Conservation (phyloP, 2,888 invertebrate genomes). For the Pheosia tremula region DNA sequence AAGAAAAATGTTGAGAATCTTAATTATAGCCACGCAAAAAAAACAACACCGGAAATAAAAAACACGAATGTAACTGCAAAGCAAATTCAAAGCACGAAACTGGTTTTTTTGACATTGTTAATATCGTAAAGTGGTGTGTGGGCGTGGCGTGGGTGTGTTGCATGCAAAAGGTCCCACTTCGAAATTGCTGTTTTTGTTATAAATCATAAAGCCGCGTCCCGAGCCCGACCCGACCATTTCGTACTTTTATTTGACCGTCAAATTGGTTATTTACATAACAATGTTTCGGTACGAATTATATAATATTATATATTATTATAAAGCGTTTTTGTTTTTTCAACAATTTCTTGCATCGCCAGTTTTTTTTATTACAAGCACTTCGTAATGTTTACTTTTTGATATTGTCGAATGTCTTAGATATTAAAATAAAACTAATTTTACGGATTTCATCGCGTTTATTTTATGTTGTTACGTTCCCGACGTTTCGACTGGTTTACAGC, state of each 20-base stretch:
- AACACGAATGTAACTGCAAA: conserved; percentile 28
- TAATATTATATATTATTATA: too few species aligned
- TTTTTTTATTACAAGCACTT: too few species aligned
- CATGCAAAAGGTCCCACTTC: conserved; percentile 54
- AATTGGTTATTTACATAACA: conserved; percentile 51
- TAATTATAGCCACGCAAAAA: not conserved
- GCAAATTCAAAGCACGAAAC: conserved; percentile 48
- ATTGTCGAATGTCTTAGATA: too few species aligned
- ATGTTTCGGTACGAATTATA: conserved; percentile 42
- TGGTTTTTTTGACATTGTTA: conserved; percentile 54
- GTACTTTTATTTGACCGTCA: conserved; percentile 34
- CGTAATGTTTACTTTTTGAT: too few species aligned
- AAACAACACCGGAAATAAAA: conserved; percentile 31
- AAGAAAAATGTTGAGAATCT: conserved; percentile 2
- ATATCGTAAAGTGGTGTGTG: conserved; percentile 44
- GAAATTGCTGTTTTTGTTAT: conserved; percentile 57
- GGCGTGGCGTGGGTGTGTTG: conserved; percentile 44
- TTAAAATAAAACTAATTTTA: too few species aligned
- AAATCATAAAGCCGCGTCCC: conserved; percentile 47
- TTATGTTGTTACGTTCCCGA: too few species aligned
- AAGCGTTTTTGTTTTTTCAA: conserved; percentile 19
- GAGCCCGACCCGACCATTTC: conserved; percentile 40
- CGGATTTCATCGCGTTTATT: too few species aligned
- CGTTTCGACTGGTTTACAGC: too few species aligned
- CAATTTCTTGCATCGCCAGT: too few species aligned